phyloP scores from a whole-genome alignment of 2,797 vertebrate genomes.

The Chromobotia macracanthus region DNA sequence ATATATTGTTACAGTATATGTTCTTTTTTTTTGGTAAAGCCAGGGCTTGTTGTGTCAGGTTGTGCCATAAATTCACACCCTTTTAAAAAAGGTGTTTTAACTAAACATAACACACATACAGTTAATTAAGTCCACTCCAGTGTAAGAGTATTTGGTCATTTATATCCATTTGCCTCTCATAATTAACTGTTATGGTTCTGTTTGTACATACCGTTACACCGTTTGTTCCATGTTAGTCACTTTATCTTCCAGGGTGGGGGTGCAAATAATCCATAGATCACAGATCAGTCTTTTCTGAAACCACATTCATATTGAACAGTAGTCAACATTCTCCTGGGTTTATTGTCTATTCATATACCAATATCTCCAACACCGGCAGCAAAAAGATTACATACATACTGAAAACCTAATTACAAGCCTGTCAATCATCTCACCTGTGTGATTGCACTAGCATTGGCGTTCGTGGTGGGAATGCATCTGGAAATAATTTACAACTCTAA shows the following conservation, averaged over 20 bases:
- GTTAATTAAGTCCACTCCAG: too few relatives aligned
- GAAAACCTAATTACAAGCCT: conserved; percentile 40
- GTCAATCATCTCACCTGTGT: conserved; percentile 35
- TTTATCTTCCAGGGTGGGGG: background rate
- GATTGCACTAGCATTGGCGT: conserved; percentile 26
- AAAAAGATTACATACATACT: conserved; percentile 27
- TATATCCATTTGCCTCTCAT: conserved; percentile 21
- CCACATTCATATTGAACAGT: conserved; percentile 7
- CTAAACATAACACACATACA: background rate
- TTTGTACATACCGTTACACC: background rate
- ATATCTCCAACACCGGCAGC: conserved; percentile 9
- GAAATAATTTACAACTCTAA: conserved; percentile 28
- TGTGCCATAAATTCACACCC: too few relatives aligned
- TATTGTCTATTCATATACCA: conserved; percentile 15
- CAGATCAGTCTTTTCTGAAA: conserved; percentile 3
- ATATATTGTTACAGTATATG: too few relatives aligned
- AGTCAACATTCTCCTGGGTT: background rate
- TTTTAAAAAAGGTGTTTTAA: too few relatives aligned
- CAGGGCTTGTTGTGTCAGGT: too few relatives aligned
- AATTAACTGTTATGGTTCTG: background rate
- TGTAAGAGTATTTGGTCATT: conserved; percentile 16
- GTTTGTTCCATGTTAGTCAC: background rate
- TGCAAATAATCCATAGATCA: background rate
- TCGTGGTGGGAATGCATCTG: background rate
- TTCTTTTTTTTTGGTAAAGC: too few relatives aligned